These are phyloP conservation scores for Caenorhabditis inopinata DNA, from an alignment of 1,140 invertebrate genomes.

Conservation along the genomic window DNA sequence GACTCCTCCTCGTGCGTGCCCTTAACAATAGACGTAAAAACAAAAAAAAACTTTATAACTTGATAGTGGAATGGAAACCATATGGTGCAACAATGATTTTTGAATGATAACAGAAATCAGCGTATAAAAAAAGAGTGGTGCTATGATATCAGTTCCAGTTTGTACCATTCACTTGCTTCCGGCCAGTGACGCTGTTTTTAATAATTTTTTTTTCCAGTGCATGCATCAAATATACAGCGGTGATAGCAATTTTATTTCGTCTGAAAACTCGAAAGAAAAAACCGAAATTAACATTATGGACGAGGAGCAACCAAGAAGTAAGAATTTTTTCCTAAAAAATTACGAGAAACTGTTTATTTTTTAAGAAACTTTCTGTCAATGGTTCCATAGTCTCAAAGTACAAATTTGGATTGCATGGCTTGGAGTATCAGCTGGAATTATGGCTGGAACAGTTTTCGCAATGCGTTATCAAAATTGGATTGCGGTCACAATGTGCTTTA, in stretches of 20 bases:
- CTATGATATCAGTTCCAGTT: background rate
- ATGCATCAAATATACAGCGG: constrained; percentile 21
- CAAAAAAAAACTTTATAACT: background rate
- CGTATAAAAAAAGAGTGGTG: background rate
- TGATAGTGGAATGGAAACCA: constrained; percentile 19
- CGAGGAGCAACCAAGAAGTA: constrained; percentile 1
- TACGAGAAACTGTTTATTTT: background rate
- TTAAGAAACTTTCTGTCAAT: constrained; percentile 8
- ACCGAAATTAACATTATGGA: background rate
- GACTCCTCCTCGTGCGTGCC: background rate
- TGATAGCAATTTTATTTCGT: background rate
- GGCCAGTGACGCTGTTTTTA: background rate
- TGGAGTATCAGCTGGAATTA: constrained; percentile 25
- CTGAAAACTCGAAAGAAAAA: background rate
- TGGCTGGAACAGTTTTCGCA: constrained; percentile 24
- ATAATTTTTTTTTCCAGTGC: background rate
- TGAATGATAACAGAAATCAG: background rate
- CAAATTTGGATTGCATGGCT: constrained; percentile 35
- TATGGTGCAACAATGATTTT: constrained; percentile 29
- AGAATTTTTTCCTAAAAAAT: background rate
- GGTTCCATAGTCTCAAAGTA: constrained; percentile 33
- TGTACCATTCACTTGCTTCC: background rate
- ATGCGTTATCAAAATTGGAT: constrained; percentile 37
- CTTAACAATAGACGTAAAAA: background rate
- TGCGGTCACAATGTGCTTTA: constrained; percentile 23